Evolutionary conservation across 2,113 vertebrate species (phyloP), one percentile per base, ranked within the genome.

Genomic region (Passer montanus): DNA sequence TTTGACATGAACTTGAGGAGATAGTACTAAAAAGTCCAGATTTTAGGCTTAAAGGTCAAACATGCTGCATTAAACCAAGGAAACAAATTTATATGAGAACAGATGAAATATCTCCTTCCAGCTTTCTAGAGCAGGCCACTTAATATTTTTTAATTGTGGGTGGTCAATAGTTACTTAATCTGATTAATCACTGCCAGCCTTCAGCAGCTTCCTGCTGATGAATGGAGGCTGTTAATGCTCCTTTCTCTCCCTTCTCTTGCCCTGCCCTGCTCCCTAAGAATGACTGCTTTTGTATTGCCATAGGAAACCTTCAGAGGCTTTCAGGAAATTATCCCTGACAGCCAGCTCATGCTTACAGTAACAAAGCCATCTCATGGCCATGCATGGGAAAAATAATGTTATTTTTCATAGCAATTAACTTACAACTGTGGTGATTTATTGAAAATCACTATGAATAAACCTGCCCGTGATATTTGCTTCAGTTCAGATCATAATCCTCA

Each of bases 241-340:
- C 4, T 73, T 88, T 92, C 59, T 73, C 24, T 58, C 47, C 37
- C 24, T 63, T 46, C 30, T 53, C 41, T 33, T 73, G 30, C 68
- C 64, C 78, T 69, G 31, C 15, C 30, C 66, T 69, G 62, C 50
- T 86, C 46, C 69, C 12, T 56, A 35, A 73, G 49, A 92, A 81
- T 73, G 33, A 37, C 37, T 89, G 53, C 41, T 78, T 93, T 60
- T 82, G 74, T 89, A 15, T 15, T 50, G 53, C 81, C 60, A 27
- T 82, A 81, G 93, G 87, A 93, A 90, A 67, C 53, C 58, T 92
- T 85, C 44, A n/a, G 58, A 94, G 79, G 37, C 49, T 46, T 63
- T 91, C 68, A 89, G 79, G 84, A 95, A 94, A 96, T 94, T 13
- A 75, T 79, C 94, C 47, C 62, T 75, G 68, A 86, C 87, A 90